These are phyloP conservation scores for Danio jaintianensis DNA, from an alignment of 2,797 vertebrate species.

Conservation along the genomic window DNA sequence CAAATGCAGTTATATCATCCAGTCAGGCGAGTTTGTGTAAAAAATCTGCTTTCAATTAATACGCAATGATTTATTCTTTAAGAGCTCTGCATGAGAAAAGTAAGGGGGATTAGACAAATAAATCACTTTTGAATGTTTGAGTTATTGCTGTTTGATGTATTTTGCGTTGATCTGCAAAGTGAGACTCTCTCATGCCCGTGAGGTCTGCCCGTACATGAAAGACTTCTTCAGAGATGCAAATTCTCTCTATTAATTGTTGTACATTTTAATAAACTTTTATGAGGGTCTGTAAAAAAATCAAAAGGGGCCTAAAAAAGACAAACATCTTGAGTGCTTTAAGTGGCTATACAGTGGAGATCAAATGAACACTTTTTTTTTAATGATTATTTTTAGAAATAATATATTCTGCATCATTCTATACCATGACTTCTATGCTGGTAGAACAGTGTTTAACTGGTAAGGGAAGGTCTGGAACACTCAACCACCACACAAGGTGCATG, in stretches of 20 bases:
- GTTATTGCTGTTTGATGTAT: constrained; percentile 55
- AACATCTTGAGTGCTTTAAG: constrained; percentile 6
- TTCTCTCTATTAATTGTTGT: constrained; percentile 44
- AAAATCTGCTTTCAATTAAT: constrained; percentile 80
- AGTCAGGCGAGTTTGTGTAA: constrained; percentile 59
- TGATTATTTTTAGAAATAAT: too few species aligned
- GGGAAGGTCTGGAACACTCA: too few species aligned
- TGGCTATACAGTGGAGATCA: too few species aligned
- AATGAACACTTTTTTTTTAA: too few species aligned
- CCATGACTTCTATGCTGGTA: too few species aligned
- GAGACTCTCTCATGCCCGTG: constrained; percentile 24
- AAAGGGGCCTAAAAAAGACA: constrained; percentile 12
- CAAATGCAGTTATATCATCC: constrained; percentile 72
- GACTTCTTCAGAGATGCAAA: constrained; percentile 16
- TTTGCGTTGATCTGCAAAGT: constrained; percentile 51
- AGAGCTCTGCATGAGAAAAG: constrained; percentile 60
- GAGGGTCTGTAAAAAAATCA: constrained; percentile 2
- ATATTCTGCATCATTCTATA: too few species aligned
- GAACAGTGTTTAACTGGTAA: too few species aligned
- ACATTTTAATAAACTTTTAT: constrained; percentile 21
- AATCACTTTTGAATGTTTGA: constrained; percentile 53
- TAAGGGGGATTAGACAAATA: constrained; percentile 60
- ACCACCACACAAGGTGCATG: too few species aligned
- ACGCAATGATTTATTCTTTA: constrained; percentile 67
- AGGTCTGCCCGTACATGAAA: constrained; percentile 25